Conservation (phyloP, 1,140 invertebrate genomes). For the Propsilocerus akamusi region DNA sequence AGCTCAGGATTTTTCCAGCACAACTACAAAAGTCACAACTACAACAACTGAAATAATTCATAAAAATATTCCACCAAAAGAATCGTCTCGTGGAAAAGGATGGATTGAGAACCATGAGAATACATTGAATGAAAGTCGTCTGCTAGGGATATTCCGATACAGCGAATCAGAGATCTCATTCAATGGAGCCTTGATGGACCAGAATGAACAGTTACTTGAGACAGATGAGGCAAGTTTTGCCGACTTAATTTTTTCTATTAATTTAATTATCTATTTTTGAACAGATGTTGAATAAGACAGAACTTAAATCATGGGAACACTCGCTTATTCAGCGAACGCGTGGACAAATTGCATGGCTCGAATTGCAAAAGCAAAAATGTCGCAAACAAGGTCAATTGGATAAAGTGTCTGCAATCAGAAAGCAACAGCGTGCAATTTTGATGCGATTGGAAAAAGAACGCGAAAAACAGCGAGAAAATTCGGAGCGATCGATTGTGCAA, state of each 20-base stretch:
- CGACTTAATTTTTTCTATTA: not conserved
- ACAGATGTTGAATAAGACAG: not conserved
- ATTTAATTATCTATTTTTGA: not conserved
- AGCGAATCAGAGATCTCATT: not conserved
- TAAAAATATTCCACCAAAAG: not conserved
- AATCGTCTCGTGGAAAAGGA: not conserved
- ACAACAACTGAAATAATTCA: not conserved
- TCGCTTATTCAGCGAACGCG: slow-evolving; percentile 12
- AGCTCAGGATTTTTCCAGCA: not conserved
- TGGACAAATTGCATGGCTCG: slow-evolving; percentile 14
- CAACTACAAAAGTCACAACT: not conserved
- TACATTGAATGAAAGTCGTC: not conserved
- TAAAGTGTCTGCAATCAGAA: slow-evolving; percentile 9
- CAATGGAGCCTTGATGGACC: not conserved
- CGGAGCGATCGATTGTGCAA: no score
- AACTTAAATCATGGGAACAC: slow-evolving; percentile 10
- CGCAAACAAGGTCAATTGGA: slow-evolving; percentile 10
- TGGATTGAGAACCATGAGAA: no score
- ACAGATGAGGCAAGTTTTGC: not conserved
- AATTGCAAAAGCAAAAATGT: slow-evolving; percentile 13
- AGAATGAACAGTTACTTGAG: no score
- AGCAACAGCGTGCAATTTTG: slow-evolving; percentile 12
- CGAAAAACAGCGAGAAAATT: slow-evolving; percentile 6
- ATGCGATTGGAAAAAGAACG: slow-evolving; percentile 12
- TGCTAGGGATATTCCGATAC: not conserved